These are phyloP conservation scores for Daptonema setosum DNA, from an alignment of 2,888 invertebrate genomes.

Conservation along the genomic window DNA sequence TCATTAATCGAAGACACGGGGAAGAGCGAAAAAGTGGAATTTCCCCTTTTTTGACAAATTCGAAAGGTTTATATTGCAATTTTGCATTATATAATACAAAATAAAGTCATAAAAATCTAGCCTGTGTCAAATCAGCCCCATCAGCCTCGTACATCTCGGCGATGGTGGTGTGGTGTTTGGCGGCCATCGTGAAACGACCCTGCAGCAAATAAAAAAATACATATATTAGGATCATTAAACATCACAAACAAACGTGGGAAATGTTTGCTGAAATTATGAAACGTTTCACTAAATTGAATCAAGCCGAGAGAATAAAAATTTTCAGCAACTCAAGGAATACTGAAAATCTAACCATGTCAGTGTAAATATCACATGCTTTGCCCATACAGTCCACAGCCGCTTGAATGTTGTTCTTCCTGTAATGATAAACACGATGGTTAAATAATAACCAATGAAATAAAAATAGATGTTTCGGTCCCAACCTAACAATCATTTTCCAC, in stretches of 20 bases:
- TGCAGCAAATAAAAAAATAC: conserved; percentile 7
- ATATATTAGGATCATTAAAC: background rate
- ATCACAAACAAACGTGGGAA: too few relatives aligned
- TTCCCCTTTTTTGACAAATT: too few relatives aligned
- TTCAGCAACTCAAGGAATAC: background rate
- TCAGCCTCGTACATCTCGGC: conserved; percentile 70
- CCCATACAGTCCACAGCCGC: conserved; percentile 61
- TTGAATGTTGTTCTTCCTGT: conserved; percentile 18
- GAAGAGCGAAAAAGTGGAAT: too few relatives aligned
- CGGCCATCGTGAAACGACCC: conserved; percentile 85
- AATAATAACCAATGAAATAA: too few relatives aligned
- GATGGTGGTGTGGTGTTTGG: conserved; percentile 78
- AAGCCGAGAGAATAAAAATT: background rate
- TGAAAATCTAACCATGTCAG: conserved; percentile 50
- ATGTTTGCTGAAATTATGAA: background rate
- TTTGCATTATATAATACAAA: too few relatives aligned
- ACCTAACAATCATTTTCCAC: too few relatives aligned
- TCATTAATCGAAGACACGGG: too few relatives aligned
- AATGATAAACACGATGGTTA: too few relatives aligned
- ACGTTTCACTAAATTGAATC: background rate
- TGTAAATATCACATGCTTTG: conserved; percentile 87
- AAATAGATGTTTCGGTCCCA: too few relatives aligned
- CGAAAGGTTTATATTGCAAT: too few relatives aligned
- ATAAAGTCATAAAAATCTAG: too few relatives aligned
- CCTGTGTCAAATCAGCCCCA: conserved; percentile 11